Evolutionary conservation across 2,113 vertebrate genomes (phyloP).

Genomic region (Myotis davidii): DNA sequence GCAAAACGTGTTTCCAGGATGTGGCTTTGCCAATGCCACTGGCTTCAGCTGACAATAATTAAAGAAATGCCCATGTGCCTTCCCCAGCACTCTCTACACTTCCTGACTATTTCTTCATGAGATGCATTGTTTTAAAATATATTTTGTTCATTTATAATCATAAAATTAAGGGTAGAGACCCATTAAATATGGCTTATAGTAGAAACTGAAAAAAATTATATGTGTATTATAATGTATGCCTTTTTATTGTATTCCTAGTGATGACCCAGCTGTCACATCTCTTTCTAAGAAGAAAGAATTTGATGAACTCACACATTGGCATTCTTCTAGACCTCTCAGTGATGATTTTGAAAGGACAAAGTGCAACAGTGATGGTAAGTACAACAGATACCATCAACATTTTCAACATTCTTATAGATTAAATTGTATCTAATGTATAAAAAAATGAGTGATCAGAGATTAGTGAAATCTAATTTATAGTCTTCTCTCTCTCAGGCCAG

Average conservation of each 20-base stretch:
- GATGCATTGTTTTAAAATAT: neutral
- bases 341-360: constrained; percentile 60
- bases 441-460: neutral
- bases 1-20: too few relatives aligned
- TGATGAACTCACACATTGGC: constrained; percentile 76
- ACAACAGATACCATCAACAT: neutral
- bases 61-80: too few relatives aligned
- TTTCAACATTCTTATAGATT: neutral
- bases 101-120: neutral
- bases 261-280: constrained; percentile 62
- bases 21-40: too few relatives aligned
- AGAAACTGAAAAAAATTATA: neutral
- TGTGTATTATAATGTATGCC: neutral
- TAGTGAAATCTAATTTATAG: neutral
- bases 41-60: too few relatives aligned
- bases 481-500: neutral
- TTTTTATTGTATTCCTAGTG: constrained; percentile 49
- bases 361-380: constrained; percentile 32
- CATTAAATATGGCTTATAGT: neutral
- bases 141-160: neutral
- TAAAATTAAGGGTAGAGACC: neutral
- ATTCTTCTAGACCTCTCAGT: constrained; percentile 71
- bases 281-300: constrained; percentile 65
- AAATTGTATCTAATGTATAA: neutral
- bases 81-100: too few relatives aligned